Conservation (phyloP, 2,113 vertebrate genomes). For the Nibea albiflora region DNA sequence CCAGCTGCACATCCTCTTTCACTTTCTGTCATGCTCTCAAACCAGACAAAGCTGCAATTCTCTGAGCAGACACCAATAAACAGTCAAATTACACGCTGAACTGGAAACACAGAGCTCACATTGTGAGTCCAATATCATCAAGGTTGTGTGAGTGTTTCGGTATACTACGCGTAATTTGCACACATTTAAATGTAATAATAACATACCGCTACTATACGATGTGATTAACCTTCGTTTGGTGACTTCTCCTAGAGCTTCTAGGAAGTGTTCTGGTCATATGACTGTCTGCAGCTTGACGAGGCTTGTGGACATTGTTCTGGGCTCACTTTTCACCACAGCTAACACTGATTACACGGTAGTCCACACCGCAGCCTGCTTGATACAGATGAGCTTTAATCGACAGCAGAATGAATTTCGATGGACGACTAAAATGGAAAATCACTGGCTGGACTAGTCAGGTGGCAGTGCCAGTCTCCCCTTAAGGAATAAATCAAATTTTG, state of each 20-base stretch:
- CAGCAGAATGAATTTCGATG: conserved; percentile 28
- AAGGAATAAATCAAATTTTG: conserved; percentile 23
- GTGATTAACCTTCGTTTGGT: no score
- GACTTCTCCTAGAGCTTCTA: background rate
- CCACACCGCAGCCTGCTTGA: background rate
- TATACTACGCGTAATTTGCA: background rate
- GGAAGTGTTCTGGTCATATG: background rate
- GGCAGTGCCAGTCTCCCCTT: conserved; percentile 21
- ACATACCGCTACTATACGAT: no score
- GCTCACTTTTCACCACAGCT: background rate
- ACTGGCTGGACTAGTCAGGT: conserved; percentile 30
- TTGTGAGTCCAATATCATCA: background rate
- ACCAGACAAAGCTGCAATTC: conserved; percentile 39
- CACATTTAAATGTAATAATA: no score
- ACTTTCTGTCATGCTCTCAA: conserved; percentile 48
- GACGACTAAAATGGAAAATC: conserved; percentile 56
- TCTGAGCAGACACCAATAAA: background rate
- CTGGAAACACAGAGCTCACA: background rate
- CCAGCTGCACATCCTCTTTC: conserved; percentile 72
- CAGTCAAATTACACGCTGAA: background rate
- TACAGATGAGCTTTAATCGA: conserved; percentile 36
- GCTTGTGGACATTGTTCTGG: background rate
- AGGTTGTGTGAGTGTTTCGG: background rate
- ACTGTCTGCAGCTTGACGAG: background rate
- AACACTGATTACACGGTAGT: background rate